Evolutionary conservation across 1,140 invertebrate species (phyloP).

Genomic region (Ganaspis sp.): DNA sequence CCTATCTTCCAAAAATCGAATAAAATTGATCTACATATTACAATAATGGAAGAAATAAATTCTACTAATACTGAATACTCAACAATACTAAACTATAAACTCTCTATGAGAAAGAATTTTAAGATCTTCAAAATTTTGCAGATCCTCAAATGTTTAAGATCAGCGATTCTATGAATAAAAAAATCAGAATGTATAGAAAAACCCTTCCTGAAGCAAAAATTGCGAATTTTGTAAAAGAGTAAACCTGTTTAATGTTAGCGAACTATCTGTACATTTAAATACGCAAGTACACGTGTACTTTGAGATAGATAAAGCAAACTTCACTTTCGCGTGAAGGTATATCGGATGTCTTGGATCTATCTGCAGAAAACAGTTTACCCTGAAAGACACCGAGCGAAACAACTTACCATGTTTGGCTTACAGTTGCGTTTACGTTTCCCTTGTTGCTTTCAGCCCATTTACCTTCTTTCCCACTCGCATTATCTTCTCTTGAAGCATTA

Average conservation of each 20-base stretch:
- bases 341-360: constrained; percentile 61
- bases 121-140: too few relatives aligned
- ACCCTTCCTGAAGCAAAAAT: too few relatives aligned
- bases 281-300: not conserved
- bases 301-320: constrained; percentile 41
- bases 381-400: constrained; percentile 46
- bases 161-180: too few relatives aligned
- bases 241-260: not conserved
- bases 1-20: too few relatives aligned
- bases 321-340: constrained; percentile 37
- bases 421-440: constrained; percentile 38
- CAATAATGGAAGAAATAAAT: too few relatives aligned
- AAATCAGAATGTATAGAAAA: too few relatives aligned
- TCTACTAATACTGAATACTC: too few relatives aligned
- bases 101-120: too few relatives aligned
- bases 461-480: constrained; percentile 34
- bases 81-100: too few relatives aligned
- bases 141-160: too few relatives aligned
- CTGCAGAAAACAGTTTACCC: constrained; percentile 48
- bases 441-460: constrained; percentile 26
- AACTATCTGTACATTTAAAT: not conserved
- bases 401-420: constrained; percentile 65
- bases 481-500: constrained; percentile 18
- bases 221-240: not conserved
- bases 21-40: too few relatives aligned